These are phyloP conservation scores for Heliconius melpomene DNA, from an alignment of 1,140 invertebrate species.

Conservation along the genomic window DNA sequence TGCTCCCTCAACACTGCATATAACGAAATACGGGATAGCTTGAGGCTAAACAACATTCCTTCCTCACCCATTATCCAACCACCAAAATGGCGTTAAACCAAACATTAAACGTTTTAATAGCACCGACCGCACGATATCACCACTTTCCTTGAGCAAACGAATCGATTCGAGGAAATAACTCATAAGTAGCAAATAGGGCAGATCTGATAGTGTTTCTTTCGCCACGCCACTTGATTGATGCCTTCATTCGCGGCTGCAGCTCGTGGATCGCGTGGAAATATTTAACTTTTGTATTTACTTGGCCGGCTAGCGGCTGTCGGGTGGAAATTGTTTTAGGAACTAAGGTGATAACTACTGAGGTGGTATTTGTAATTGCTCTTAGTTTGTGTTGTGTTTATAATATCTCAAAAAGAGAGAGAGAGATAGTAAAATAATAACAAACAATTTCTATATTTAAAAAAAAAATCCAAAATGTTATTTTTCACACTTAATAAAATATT, in stretches of 20 bases:
- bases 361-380: not conserved
- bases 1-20: too few species aligned
- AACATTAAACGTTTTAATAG: slow-evolving; percentile 1
- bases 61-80: not conserved
- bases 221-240: slow-evolving; percentile 67
- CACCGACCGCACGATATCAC: slow-evolving; percentile 6
- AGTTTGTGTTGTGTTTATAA: not conserved
- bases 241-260: slow-evolving; percentile 52
- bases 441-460: too few species aligned
- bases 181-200: slow-evolving; percentile 67
- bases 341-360: not conserved
- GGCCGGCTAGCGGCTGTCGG: not conserved
- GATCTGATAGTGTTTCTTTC: slow-evolving; percentile 67
- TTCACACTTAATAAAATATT: too few species aligned
- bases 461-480: too few species aligned
- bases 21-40: too few species aligned
- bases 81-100: not conserved
- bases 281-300: slow-evolving; percentile 12
- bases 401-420: too few species aligned
- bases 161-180: slow-evolving; percentile 65
- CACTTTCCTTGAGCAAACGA: slow-evolving; percentile 30
- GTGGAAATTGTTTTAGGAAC: not conserved
- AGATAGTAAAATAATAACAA: too few species aligned
- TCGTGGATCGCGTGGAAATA: slow-evolving; percentile 12
- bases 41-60: too few species aligned